Conservation (phyloP, 2,113 vertebrate genomes). For the Mormyrus lacerda region DNA sequence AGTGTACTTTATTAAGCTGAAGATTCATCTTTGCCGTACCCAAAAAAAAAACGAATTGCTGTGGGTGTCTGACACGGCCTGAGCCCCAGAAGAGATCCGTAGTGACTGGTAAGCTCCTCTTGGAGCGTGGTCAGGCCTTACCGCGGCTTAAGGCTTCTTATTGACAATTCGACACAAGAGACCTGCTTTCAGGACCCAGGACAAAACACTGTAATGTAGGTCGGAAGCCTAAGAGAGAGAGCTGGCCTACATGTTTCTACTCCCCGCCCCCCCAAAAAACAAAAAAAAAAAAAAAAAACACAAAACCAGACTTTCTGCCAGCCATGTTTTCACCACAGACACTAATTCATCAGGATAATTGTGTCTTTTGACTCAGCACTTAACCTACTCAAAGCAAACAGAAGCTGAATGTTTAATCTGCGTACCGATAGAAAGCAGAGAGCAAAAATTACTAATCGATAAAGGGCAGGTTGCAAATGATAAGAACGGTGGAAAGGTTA, state of each 20-base stretch:
- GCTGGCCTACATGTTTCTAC: neutral
- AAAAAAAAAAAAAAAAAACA: neutral
- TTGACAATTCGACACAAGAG: neutral
- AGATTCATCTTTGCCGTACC: neutral
- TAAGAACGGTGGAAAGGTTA: neutral
- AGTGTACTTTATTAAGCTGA: neutral
- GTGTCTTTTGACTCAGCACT: neutral
- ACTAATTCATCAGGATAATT: neutral
- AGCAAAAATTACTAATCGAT: neutral
- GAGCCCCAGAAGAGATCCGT: neutral
- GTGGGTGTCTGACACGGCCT: neutral
- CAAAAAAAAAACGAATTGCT: neutral
- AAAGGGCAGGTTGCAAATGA: neutral
- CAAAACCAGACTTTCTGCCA: neutral
- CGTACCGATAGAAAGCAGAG: neutral
- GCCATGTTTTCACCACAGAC: neutral
- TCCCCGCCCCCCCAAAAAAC: neutral
- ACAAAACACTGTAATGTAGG: slow-evolving; percentile 11
- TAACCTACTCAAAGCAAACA: neutral
- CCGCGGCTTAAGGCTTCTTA: neutral
- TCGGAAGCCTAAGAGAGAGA: neutral
- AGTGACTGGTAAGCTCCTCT: neutral
- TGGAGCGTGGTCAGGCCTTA: neutral
- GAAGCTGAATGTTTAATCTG: neutral
- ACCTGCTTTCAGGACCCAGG: neutral